A percentile compares a stretch with the other conserved stretches of the same genome.
These are phyloP conservation scores for Agriopis leucophaearia DNA, from an alignment of 2,888 invertebrate species.

Conservation along the genomic window DNA sequence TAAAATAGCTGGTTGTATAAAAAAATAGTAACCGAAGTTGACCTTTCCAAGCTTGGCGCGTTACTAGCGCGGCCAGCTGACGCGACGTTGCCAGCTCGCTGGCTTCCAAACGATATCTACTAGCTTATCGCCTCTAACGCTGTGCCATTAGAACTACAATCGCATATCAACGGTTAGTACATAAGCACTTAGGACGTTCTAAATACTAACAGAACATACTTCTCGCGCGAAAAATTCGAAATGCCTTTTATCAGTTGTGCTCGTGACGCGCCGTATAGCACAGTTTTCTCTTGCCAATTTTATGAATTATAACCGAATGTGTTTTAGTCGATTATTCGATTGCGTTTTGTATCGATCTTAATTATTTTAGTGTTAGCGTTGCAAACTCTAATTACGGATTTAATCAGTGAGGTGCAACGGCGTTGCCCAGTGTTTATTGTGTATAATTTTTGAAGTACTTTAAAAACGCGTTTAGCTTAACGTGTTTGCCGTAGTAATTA, in stretches of 20 bases:
- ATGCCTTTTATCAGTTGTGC: constrained; percentile 82
- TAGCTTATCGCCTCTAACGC: constrained; percentile 79
- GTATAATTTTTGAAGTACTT: no score
- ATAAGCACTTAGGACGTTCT: constrained; percentile 80
- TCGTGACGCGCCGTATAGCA: constrained; percentile 61
- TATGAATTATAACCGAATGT: constrained; percentile 35
- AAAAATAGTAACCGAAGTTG: constrained; percentile 83
- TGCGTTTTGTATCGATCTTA: constrained; percentile 19
- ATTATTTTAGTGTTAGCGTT: constrained; percentile 22
- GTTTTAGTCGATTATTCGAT: constrained; percentile 29
- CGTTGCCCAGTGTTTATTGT: neutral
- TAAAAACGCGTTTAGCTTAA: no score
- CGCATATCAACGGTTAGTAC: constrained; percentile 67
- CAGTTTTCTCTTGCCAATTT: constrained; percentile 52
- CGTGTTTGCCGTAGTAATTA: no score
- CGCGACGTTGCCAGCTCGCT: constrained; percentile 81
- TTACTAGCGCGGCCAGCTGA: constrained; percentile 84
- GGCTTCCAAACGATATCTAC: constrained; percentile 66
- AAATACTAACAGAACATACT: constrained; percentile 69
- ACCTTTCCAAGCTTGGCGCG: constrained; percentile 82
- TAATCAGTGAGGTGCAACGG: constrained; percentile 9
- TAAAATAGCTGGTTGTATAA: constrained; percentile 74
- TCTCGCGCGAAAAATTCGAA: constrained; percentile 87
- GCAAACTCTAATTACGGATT: constrained; percentile 41
- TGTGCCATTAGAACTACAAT: constrained; percentile 58